Evolutionary conservation across 2,797 vertebrate species (phyloP).

Genomic region (Phrynocephalus guinanensis): DNA sequence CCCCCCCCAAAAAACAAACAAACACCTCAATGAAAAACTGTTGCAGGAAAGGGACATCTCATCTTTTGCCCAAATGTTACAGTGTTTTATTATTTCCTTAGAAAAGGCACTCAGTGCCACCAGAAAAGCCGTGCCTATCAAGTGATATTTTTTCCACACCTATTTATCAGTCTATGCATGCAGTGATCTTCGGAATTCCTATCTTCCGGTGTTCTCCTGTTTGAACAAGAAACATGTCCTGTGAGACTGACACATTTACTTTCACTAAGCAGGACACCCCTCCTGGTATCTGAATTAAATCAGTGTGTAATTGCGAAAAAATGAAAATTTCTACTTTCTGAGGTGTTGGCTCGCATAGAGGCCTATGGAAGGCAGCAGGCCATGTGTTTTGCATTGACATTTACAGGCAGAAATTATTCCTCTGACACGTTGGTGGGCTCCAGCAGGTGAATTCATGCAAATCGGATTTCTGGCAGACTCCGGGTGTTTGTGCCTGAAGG

Average conservation of each 20-base stretch:
- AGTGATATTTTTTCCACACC: neutral
- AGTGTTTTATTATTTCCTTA: neutral
- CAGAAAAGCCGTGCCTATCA: neutral
- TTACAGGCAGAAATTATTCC: neutral
- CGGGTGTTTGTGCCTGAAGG: neutral
- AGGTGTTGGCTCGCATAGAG: neutral
- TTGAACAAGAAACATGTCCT: neutral
- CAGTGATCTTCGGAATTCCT: too few relatives aligned
- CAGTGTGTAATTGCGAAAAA: too few relatives aligned
- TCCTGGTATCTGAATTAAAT: neutral
- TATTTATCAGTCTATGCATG: neutral
- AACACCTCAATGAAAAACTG: neutral
- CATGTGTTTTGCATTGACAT: neutral
- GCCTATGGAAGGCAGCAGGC: too few relatives aligned
- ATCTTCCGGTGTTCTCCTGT: too few relatives aligned
- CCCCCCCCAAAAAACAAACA: neutral
- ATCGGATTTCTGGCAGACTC: constrained; percentile 35
- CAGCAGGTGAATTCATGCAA: constrained; percentile 43
- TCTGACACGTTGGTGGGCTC: neutral
- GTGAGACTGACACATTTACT: neutral
- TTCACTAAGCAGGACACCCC: neutral
- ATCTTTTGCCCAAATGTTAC: neutral
- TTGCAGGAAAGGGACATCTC: neutral
- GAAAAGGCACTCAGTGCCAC: neutral
- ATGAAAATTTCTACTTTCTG: neutral